Evolutionary conservation across 2,888 invertebrate species (phyloP).

Genomic region (Meloe dianella): DNA sequence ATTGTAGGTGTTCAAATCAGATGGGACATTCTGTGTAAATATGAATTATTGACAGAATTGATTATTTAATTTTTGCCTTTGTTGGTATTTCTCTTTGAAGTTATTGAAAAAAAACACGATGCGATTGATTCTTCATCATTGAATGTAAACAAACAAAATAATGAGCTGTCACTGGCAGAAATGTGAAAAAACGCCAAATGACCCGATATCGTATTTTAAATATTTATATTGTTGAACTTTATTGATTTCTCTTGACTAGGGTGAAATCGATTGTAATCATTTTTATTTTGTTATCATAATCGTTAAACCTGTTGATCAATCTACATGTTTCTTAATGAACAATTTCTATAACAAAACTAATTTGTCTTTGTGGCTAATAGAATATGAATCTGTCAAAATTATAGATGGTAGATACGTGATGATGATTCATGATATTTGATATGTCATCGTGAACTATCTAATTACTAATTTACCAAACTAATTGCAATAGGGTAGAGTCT

Average conservation of each 20-base stretch:
- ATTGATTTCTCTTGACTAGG: neutral
- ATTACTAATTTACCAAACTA: constrained; percentile 26
- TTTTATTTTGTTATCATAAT: neutral
- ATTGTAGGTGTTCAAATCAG: too few relatives aligned
- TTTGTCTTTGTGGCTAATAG: neutral
- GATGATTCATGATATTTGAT: neutral
- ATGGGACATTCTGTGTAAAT: too few relatives aligned
- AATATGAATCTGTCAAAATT: neutral
- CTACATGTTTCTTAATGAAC: neutral
- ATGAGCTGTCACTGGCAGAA: constrained; percentile 31
- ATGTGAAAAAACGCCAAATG: constrained; percentile 10
- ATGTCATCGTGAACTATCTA: neutral
- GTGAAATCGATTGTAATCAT: neutral
- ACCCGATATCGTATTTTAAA: neutral
- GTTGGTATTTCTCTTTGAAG: neutral
- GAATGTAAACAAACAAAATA: constrained; percentile 19
- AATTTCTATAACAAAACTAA: neutral
- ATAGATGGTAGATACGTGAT: too few relatives aligned
- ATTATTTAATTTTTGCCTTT: neutral
- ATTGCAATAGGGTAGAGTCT: constrained; percentile 17
- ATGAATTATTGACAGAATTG: neutral
- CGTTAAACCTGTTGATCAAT: too few relatives aligned
- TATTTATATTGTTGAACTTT: neutral
- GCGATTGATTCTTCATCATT: constrained; percentile 20
- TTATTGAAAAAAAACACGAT: constrained; percentile 13